These are phyloP conservation scores for Arge pagana DNA, from an alignment of 2,888 invertebrate species.

Conservation along the genomic window DNA sequence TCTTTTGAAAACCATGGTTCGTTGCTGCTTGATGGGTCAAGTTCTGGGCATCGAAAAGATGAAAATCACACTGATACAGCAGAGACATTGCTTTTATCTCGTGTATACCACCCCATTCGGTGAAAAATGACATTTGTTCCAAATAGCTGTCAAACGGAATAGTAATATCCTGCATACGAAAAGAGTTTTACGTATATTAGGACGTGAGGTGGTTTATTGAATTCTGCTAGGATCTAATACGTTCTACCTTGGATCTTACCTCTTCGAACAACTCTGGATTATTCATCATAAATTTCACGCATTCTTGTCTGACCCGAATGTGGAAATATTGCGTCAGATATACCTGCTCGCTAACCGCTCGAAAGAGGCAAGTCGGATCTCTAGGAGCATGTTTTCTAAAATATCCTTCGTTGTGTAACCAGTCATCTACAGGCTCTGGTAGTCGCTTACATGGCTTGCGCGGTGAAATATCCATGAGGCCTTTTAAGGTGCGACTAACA, in stretches of 20 bases:
- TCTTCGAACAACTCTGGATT: constrained; percentile 68
- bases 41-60: constrained; percentile 71
- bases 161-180: constrained; percentile 63
- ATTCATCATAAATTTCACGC: constrained; percentile 73
- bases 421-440: constrained; percentile 67
- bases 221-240: not conserved
- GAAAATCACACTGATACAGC: constrained; percentile 75
- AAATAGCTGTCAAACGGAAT: constrained; percentile 71
- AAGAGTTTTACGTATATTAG: constrained; percentile 8
- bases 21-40: constrained; percentile 62
- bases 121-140: constrained; percentile 70
- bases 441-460: constrained; percentile 43
- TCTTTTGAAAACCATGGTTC: constrained; percentile 63
- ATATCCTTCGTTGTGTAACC: constrained; percentile 78
- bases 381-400: constrained; percentile 87
- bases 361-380: constrained; percentile 87
- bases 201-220: too few relatives aligned
- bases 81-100: constrained; percentile 75
- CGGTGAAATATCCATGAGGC: constrained; percentile 43
- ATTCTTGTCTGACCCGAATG: constrained; percentile 73
- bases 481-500: too few relatives aligned
- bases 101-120: constrained; percentile 70
- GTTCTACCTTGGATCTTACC: constrained; percentile 54
- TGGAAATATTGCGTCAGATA: constrained; percentile 74
- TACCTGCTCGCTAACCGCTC: constrained; percentile 86